Evolutionary conservation across 2,888 invertebrate species (phyloP).

Genomic region (Xestia ashworthii): DNA sequence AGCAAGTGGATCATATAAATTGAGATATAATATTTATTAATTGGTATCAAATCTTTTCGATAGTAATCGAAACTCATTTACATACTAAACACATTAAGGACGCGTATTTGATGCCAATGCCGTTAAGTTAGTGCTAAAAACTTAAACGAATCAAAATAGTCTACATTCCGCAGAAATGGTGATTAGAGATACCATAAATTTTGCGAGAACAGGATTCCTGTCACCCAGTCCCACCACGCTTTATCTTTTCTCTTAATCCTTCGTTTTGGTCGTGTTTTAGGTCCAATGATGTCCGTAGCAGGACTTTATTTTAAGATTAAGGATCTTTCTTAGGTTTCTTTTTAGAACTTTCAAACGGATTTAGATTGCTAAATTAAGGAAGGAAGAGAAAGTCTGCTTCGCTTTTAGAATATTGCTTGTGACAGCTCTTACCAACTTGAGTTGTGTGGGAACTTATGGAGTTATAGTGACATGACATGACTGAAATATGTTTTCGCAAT

Average conservation of each 20-base stretch:
- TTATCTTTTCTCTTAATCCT: conserved; percentile 11
- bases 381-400: conserved; percentile 13
- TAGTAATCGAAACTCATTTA: conserved; percentile 42
- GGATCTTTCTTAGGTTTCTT: background rate
- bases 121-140: conserved; percentile 53
- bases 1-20: conserved; percentile 5
- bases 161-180: conserved; percentile 28
- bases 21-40: conserved; percentile 1
- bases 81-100: conserved; percentile 49
- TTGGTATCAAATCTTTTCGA: conserved; percentile 34
- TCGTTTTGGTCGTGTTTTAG: background rate
- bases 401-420: conserved; percentile 5
- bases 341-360: conserved; percentile 2
- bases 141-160: conserved; percentile 26
- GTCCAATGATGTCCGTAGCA: background rate
- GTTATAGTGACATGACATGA: conserved; percentile 58
- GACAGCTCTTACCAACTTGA: background rate
- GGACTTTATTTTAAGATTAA: background rate
- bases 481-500: conserved; percentile 55
- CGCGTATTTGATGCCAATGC: conserved; percentile 23
- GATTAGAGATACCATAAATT: conserved; percentile 17
- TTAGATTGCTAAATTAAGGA: background rate
- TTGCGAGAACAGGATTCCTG: conserved; percentile 12
- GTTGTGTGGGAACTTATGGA: conserved; percentile 29
- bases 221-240: background rate